Evolutionary conservation across 2,888 invertebrate genomes (phyloP), one percentile per base, ranked within the genome.

Genomic region (Mythimna loreyi): DNA sequence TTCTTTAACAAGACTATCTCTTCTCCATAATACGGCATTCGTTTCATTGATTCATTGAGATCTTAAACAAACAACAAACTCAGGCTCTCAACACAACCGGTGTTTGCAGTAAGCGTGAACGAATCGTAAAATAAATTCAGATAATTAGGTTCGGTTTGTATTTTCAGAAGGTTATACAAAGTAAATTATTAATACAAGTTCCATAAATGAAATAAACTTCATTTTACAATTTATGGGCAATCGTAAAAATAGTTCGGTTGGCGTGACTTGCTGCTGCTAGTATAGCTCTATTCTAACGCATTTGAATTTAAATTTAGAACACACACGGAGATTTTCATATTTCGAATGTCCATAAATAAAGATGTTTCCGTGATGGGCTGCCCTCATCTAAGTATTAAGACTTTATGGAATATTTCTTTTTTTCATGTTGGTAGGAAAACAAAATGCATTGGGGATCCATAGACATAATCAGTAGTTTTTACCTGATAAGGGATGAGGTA

Each of bases 201-300:
- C 19, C 40, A 45, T 52, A 30, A 60, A 57, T 45, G 61, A 62
- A 75, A 79, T 67, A 79, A 33, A 74, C 19, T 62, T 28, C n/a
- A 58, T 58, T 58, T 67, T 59, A 80, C 16, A 68, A 69, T 68
- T 62, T 77, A 78, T 68, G 67, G 67, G 73, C 72, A 62, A 77
- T 72, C 69, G 66, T 83, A 86, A 88, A 88, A 88, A 89, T 87
- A 88, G 86, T 85, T 74, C 45, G 50, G 52, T 47, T 66, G 58
- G 63, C 61, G 68, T 79, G 82, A 82, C 77, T 78, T 86, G 81
- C 86, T 87, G 86, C 81, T 83, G 82, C 78, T 75, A 58, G 78
- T 80, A 79, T 63, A 62, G 50, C 66, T 53, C 43, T 40, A 19
- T 40, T 16, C 40, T 64, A 81, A 64, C 63, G 68, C 50, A 73